Evolutionary conservation across 2,888 invertebrate genomes (phyloP).

Genomic region (Leptarthrus brevirostris): DNA sequence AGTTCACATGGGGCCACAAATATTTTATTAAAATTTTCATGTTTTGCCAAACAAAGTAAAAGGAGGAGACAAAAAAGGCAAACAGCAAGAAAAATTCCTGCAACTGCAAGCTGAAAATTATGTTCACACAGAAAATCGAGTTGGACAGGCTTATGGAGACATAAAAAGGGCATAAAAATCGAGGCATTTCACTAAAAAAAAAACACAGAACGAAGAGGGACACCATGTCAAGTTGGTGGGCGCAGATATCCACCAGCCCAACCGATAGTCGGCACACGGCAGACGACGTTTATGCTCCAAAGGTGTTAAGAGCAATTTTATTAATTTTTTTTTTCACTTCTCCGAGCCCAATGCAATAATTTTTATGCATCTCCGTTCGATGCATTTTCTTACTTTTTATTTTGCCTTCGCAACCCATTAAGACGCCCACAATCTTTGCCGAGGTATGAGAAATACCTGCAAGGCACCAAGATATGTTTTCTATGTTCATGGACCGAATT

Average conservation of each 20-base stretch:
- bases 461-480: constrained; percentile 12
- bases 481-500: not conserved
- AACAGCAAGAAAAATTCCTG: too few species aligned
- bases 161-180: not conserved
- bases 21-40: constrained; percentile 3
- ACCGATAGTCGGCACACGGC: not conserved
- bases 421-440: constrained; percentile 24
- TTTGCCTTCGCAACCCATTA: constrained; percentile 19
- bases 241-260: not conserved
- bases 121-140: not conserved
- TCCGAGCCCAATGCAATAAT: constrained; percentile 1
- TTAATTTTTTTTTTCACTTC: not conserved
- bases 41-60: not conserved
- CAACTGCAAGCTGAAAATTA: too few species aligned
- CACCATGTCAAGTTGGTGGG: constrained; percentile 21
- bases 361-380: constrained; percentile 17
- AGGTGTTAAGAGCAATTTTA: constrained; percentile 5
- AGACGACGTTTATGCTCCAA: not conserved
- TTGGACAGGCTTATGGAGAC: not conserved
- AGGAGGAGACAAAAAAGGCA: too few species aligned
- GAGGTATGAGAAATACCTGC: constrained; percentile 15
- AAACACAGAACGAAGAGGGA: not conserved
- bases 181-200: not conserved
- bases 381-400: constrained; percentile 7
- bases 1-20: constrained; percentile 4